Evolutionary conservation across 2,888 invertebrate species (phyloP), one percentile per base, ranked within the genome.

Genomic region (Prosopocoilus inquinatus): DNA sequence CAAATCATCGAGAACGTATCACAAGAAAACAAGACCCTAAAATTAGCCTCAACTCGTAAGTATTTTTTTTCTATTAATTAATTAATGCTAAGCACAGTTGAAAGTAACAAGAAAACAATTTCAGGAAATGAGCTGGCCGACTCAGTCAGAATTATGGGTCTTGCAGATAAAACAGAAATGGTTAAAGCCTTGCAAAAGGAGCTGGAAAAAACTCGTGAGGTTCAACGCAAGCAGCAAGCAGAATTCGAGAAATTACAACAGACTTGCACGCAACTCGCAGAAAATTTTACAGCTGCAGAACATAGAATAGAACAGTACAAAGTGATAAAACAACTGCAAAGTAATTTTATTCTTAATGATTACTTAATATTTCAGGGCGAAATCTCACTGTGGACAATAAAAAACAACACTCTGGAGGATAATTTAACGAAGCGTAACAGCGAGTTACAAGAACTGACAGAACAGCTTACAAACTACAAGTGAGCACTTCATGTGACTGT

Each of bases 181-280:
- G 60, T 65, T 3, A 64, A 64, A 33, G 60, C 58, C 12, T 45
- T 65, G 34, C 64, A 65, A 45, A 60, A 53, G 43, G 62, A 65
- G 51, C 47, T 65, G 51, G 64, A 61, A 4, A 65, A 64, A 56
- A 34, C 56, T 43, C 50, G 44, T 3, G 55, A 55, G 9, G 16
- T 54, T 1, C 57, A 61, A 35, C 34, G n/a, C 2, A 59, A 56
- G 32, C 60, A 59, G 38, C 43, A 54, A 11, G 38, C 35, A 2
- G 59, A 61, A 13, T 52, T 54, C 36, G 58, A 64, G 15, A 57
- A 41, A 11, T 38, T 64, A 16, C 57, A 57, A 8, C 47, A 56
- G 33, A 50, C 44, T 9, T 60, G 54, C 56, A 43, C 57, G 13
- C 55, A 62, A 36, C 16, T 63, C 20, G 16, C 41, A 9, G 48